Percentiles rank a stretch among this genome's conserved stretches.
Conservation (phyloP, 2,888 invertebrate species). For the Halictus quadricinctus region DNA sequence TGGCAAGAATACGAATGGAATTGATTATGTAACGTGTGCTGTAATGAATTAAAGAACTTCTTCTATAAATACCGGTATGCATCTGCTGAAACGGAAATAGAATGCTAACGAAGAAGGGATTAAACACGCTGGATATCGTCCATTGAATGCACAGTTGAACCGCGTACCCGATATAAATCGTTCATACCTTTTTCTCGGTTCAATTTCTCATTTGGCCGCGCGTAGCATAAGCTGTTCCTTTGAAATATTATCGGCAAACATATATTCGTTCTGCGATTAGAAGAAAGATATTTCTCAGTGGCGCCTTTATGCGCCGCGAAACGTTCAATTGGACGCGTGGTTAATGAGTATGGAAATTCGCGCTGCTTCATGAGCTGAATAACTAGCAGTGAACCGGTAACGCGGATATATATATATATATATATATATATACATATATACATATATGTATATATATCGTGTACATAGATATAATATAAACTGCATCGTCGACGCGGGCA, state of each 20-base stretch:
- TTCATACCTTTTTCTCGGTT: constrained; percentile 36
- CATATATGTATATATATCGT: background rate
- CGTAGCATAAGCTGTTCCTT: constrained; percentile 44
- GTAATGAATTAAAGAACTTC: background rate
- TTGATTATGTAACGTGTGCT: background rate
- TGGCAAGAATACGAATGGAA: background rate
- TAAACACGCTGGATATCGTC: constrained; percentile 19
- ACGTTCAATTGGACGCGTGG: constrained; percentile 40
- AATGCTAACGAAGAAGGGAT: constrained; percentile 36
- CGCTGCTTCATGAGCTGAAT: constrained; percentile 8
- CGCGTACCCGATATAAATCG: constrained; percentile 42
- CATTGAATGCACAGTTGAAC: constrained; percentile 28
- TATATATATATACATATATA: background rate
- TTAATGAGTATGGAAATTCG: constrained; percentile 50
- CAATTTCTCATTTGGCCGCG: constrained; percentile 27
- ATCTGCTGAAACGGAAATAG: constrained; percentile 32
- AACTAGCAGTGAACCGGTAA: background rate
- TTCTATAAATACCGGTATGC: constrained; percentile 22
- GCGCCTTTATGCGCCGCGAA: constrained; percentile 55
- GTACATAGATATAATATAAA: background rate
- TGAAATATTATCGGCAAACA: constrained; percentile 45
- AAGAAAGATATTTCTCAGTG: constrained; percentile 66
- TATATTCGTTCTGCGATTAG: constrained; percentile 60
- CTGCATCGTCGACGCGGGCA: background rate
- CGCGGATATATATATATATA: background rate